phyloP scores from a whole-genome alignment of 2,888 invertebrate genomes.

The Drosophila aldrichi region DNA sequence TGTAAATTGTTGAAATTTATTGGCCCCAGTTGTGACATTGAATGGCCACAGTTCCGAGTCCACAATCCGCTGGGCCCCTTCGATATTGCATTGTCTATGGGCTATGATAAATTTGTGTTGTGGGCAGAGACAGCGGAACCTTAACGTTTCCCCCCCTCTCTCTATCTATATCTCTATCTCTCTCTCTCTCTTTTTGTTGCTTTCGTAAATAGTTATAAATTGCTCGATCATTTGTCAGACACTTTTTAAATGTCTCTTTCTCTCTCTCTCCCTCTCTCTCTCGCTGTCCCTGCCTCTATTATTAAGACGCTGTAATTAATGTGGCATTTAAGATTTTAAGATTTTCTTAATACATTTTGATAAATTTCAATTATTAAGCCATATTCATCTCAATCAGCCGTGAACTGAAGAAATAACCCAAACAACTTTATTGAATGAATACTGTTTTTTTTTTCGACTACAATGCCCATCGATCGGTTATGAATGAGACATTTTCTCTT shows the following conservation, averaged over 20 bases:
- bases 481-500: constrained; percentile 46
- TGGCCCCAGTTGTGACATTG: constrained; percentile 59
- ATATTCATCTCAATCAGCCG: constrained; percentile 36
- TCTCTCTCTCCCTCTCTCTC: constrained; percentile 4
- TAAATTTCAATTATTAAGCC: constrained; percentile 73
- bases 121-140: constrained; percentile 47
- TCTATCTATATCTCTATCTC: constrained; percentile 18
- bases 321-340: constrained; percentile 64
- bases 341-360: constrained; percentile 69
- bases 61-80: constrained; percentile 11
- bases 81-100: constrained; percentile 51
- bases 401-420: background rate
- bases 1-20: constrained; percentile 83
- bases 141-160: constrained; percentile 21
- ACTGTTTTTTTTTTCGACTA: constrained; percentile 16
- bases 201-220: constrained; percentile 49
- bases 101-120: constrained; percentile 55
- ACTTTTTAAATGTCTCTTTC: constrained; percentile 55
- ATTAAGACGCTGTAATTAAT: constrained; percentile 66
- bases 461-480: constrained; percentile 16
- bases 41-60: constrained; percentile 27
- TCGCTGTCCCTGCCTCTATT: background rate
- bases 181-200: constrained; percentile 11
- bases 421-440: constrained; percentile 43
- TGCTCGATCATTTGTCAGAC: constrained; percentile 58